phyloP scores from a whole-genome alignment of 2,797 vertebrate genomes.

The Sorex maritimensis region DNA sequence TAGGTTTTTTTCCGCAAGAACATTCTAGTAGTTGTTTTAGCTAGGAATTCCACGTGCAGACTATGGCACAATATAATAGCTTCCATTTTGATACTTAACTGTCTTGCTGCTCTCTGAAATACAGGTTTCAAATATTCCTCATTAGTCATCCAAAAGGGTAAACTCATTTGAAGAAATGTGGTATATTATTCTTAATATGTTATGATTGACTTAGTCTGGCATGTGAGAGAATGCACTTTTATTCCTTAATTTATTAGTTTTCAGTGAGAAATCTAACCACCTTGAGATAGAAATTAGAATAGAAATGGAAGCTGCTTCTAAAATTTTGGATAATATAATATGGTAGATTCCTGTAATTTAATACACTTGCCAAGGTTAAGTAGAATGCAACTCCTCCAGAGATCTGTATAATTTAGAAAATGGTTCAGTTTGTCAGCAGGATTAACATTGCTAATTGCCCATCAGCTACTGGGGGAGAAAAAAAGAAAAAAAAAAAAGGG shows the following conservation, averaged over 20 bases:
- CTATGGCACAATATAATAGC: background rate
- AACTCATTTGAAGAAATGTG: background rate
- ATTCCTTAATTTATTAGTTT: conserved; percentile 10
- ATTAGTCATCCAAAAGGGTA: background rate
- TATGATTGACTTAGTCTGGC: background rate
- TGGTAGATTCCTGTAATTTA: conserved; percentile 60
- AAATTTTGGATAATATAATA: conserved; percentile 55
- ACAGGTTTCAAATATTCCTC: conserved; percentile 38
- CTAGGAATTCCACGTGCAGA: background rate
- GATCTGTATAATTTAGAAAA: conserved; percentile 71
- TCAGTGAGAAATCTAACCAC: conserved; percentile 14
- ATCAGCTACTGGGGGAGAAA: background rate
- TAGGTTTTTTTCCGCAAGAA: background rate
- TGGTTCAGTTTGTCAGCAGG: conserved; percentile 70
- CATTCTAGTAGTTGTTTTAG: background rate
- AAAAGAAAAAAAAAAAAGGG: background rate
- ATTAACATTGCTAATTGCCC: conserved; percentile 52
- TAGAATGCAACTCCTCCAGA: conserved; percentile 41
- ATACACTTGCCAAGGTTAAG: conserved; percentile 66
- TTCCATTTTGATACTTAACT: background rate
- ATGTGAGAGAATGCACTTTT: background rate
- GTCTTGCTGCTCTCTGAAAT: background rate
- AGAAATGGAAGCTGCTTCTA: conserved; percentile 52
- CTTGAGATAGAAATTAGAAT: conserved; percentile 55
- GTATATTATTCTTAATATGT: background rate